Percentiles rank a stretch among this genome's conserved stretches.
phyloP scores from a whole-genome alignment of 2,797 vertebrate genomes.

The Tapera naevia region DNA sequence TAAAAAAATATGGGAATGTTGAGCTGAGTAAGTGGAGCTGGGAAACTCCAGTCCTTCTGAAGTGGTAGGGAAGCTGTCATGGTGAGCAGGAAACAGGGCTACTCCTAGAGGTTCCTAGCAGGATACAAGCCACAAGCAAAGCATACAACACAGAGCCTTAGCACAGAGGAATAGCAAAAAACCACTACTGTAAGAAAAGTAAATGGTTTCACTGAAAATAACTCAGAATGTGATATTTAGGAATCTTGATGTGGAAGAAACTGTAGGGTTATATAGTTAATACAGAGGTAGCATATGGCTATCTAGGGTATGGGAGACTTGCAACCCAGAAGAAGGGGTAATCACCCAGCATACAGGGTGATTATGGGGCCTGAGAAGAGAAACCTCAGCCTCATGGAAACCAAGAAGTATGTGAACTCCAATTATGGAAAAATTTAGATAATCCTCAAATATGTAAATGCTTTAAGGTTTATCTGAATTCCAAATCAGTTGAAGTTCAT shows the following conservation, averaged over 20 bases:
- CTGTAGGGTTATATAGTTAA: not conserved
- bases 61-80: not conserved
- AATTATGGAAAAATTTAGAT: slow-evolving; percentile 40
- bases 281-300: not conserved
- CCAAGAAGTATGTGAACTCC: not conserved
- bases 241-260: not conserved
- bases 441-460: slow-evolving; percentile 58
- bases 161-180: not conserved
- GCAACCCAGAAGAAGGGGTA: not conserved
- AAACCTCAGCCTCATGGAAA: not conserved
- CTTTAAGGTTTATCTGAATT: slow-evolving; percentile 62
- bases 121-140: not conserved
- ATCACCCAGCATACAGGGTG: not conserved
- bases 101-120: not conserved
- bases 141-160: not conserved
- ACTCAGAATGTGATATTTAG: not conserved
- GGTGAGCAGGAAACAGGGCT: not conserved
- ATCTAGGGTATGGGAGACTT: not conserved
- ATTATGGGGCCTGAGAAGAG: not conserved
- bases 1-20: not conserved
- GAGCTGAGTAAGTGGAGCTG: not conserved
- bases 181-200: not conserved
- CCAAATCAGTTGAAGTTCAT: slow-evolving; percentile 40
- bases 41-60: not conserved
- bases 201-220: not conserved